A percentile compares a stretch with the other conserved stretches of the same genome.
Evolutionary conservation across 1,140 invertebrate species (phyloP).

Genomic region (Ctenoplectra terminalis): DNA sequence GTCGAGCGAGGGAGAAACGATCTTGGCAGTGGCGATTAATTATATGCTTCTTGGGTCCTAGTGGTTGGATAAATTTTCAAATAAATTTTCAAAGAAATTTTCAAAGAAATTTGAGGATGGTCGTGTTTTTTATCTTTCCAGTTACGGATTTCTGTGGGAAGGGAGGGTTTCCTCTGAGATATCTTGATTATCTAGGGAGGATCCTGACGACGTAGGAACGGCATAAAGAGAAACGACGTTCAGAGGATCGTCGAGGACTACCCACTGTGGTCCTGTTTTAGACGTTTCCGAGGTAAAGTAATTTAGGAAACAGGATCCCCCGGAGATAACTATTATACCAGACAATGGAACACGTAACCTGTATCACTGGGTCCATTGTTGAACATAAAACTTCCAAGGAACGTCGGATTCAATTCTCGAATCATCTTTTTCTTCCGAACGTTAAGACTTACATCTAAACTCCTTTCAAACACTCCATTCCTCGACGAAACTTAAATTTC

Average conservation of each 20-base stretch:
- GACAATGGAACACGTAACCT: background rate
- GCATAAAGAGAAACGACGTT: background rate
- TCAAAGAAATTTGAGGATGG: background rate
- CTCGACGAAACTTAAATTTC: too few relatives aligned
- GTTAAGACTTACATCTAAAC: too few relatives aligned
- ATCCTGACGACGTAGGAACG: too few relatives aligned
- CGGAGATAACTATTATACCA: background rate
- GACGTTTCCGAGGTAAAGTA: background rate
- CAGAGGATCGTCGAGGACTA: background rate
- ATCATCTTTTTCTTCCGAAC: background rate
- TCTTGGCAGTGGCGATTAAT: background rate
- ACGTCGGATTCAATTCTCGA: background rate
- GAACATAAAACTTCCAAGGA: background rate
- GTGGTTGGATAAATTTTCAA: too few relatives aligned
- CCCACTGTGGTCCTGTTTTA: background rate
- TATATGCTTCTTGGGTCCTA: too few relatives aligned
- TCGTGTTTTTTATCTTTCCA: background rate
- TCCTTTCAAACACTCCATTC: too few relatives aligned
- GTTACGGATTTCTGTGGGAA: background rate
- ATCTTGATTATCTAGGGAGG: background rate
- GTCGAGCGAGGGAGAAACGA: slow-evolving; percentile 14
- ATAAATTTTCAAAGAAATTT: too few relatives aligned
- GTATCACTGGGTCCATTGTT: background rate
- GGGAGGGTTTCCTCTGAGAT: slow-evolving; percentile 4
- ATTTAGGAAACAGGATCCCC: background rate